Percentiles rank a stretch among this genome's conserved stretches.
phyloP scores from a whole-genome alignment of 2,888 invertebrate species.

The Auanema sp. region DNA sequence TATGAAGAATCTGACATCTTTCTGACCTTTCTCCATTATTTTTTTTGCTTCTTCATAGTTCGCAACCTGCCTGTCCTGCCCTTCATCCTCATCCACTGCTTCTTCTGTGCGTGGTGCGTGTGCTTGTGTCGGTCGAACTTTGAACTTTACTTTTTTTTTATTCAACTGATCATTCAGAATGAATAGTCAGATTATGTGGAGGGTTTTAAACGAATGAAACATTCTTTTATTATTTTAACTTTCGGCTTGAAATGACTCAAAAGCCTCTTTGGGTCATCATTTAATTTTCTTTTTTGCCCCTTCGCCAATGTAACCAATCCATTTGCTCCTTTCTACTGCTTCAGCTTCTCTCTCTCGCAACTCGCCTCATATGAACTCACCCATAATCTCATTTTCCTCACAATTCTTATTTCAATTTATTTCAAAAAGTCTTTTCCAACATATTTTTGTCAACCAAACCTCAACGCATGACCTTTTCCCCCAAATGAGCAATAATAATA shows the following conservation, averaged over 20 bases:
- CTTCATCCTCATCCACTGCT: no score
- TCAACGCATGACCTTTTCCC: no score
- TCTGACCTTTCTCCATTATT: slow-evolving; percentile 3
- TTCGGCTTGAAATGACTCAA: slow-evolving; percentile 5
- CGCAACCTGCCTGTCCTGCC: no score
- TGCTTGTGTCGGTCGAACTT: background rate
- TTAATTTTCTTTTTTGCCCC: slow-evolving; percentile 7
- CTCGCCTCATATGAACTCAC: slow-evolving; percentile 6
- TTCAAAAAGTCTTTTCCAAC: background rate
- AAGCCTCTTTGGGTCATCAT: background rate
- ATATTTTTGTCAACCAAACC: background rate
- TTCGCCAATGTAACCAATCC: no score
- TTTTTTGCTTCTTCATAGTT: no score
- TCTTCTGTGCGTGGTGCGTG: background rate
- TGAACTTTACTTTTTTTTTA: slow-evolving; percentile 1
- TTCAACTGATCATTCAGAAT: background rate
- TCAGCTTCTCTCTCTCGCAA: no score
- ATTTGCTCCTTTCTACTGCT: no score
- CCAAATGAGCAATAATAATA: no score
- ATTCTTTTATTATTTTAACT: background rate
- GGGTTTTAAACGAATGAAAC: background rate
- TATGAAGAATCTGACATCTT: slow-evolving; percentile 5
- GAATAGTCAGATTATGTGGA: background rate
- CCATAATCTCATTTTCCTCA: slow-evolving; percentile 7
- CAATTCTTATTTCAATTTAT: background rate